Evolutionary conservation across 2,888 invertebrate genomes (phyloP).

Genomic region (Drosophila parthenogenetica): DNA sequence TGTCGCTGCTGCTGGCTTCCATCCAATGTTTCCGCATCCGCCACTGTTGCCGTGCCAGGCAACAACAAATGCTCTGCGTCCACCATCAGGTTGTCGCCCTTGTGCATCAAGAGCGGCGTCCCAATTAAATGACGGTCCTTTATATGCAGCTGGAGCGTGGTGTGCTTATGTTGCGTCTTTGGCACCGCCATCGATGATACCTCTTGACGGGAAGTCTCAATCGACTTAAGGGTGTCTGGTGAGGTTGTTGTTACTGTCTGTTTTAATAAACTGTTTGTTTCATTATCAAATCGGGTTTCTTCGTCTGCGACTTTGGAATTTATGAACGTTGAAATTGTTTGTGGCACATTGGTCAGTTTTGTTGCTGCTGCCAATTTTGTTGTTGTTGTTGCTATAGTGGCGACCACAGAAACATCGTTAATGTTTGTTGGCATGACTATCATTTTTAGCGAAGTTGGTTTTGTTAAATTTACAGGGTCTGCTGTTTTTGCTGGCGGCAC

Average conservation of each 20-base stretch:
- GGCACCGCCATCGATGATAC: slow-evolving; percentile 15
- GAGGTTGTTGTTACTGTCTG: slow-evolving; percentile 35
- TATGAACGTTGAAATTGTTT: slow-evolving; percentile 59
- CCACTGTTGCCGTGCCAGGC: slow-evolving; percentile 68
- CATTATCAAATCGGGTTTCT: slow-evolving; percentile 36
- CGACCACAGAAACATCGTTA: slow-evolving; percentile 62
- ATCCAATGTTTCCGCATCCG: slow-evolving; percentile 68
- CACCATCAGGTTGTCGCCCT: slow-evolving; percentile 82
- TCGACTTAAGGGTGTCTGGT: slow-evolving; percentile 30
- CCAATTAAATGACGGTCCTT: slow-evolving; percentile 84
- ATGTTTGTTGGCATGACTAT: slow-evolving; percentile 57
- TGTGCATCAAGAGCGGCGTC: slow-evolving; percentile 83
- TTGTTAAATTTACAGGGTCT: slow-evolving; percentile 16
- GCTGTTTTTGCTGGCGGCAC: slow-evolving; percentile 35
- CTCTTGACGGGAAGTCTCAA: slow-evolving; percentile 64
- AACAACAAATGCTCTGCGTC: slow-evolving; percentile 80
- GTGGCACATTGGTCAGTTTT: slow-evolving; percentile 50
- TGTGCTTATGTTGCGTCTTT: slow-evolving; percentile 69
- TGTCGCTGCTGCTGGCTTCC: slow-evolving; percentile 59
- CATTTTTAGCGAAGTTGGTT: slow-evolving; percentile 16
- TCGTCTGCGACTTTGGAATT: slow-evolving; percentile 43
- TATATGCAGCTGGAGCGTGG: slow-evolving; percentile 80
- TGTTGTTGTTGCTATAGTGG: slow-evolving; percentile 37
- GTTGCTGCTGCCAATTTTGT: slow-evolving; percentile 17
- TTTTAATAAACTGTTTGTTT: slow-evolving; percentile 68